Evolutionary conservation across 2,888 invertebrate genomes (phyloP).

Genomic region (Cenopis cana): DNA sequence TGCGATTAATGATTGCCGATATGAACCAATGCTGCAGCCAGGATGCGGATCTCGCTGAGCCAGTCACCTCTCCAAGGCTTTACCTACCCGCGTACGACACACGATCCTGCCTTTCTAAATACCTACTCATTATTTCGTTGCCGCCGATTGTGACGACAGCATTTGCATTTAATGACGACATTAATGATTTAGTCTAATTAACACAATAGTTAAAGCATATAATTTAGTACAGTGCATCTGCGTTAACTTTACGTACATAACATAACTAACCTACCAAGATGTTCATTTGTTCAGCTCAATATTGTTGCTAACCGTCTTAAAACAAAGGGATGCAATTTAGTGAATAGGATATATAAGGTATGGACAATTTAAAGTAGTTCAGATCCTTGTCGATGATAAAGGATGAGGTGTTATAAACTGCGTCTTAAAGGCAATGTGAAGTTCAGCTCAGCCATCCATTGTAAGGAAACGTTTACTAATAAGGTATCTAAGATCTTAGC

Average conservation of each 20-base stretch:
- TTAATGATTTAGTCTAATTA: slow-evolving; percentile 19
- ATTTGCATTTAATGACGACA: slow-evolving; percentile 31
- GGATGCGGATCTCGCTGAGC: slow-evolving; percentile 73
- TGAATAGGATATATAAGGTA: too few relatives aligned
- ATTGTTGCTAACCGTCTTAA: too few relatives aligned
- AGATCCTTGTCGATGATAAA: too few relatives aligned
- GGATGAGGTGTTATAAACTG: too few relatives aligned
- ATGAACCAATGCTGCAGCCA: slow-evolving; percentile 49
- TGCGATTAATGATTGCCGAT: slow-evolving; percentile 33
- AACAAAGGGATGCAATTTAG: too few relatives aligned
- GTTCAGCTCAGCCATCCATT: too few relatives aligned
- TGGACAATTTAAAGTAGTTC: too few relatives aligned
- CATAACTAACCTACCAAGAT: too few relatives aligned
- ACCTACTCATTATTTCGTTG: slow-evolving; percentile 50
- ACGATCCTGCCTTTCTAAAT: slow-evolving; percentile 71
- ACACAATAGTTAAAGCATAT: not conserved
- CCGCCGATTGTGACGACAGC: slow-evolving; percentile 31
- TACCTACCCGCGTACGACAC: slow-evolving; percentile 62
- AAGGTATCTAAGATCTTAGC: too few relatives aligned
- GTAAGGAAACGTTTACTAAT: too few relatives aligned
- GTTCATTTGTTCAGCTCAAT: too few relatives aligned
- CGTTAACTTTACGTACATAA: not conserved
- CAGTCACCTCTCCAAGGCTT: slow-evolving; percentile 76
- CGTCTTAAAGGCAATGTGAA: too few relatives aligned
- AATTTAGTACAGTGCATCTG: not conserved